Conservation (phyloP, 2,888 invertebrate species). For the Eupelmus urozonus region DNA sequence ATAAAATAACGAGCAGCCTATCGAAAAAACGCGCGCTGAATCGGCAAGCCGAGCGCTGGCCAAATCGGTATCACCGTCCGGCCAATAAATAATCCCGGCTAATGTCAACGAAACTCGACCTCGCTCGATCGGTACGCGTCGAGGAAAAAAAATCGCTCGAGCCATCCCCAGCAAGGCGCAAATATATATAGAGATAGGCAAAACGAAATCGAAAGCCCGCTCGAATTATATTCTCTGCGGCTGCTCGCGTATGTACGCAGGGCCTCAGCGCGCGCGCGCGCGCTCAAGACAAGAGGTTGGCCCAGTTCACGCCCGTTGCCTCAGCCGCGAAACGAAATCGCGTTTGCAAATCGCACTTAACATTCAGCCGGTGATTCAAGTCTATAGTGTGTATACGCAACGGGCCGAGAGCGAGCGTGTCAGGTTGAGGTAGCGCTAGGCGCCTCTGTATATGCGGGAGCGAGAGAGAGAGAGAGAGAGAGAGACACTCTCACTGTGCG, state of each 20-base stretch:
- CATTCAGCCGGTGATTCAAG: slow-evolving; percentile 65
- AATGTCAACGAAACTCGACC: too few species aligned
- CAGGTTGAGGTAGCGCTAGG: neutral
- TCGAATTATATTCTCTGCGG: neutral
- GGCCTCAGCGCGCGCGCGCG: neutral
- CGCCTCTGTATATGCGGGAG: neutral
- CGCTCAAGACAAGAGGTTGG: slow-evolving; percentile 57
- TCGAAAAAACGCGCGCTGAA: neutral
- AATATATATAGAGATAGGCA: too few species aligned
- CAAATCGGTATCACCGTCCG: too few species aligned
- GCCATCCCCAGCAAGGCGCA: too few species aligned
- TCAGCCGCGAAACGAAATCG: slow-evolving; percentile 61
- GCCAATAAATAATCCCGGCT: too few species aligned
- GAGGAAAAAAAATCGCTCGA: neutral
- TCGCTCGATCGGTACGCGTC: slow-evolving; percentile 4
- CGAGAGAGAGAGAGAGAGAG: neutral
- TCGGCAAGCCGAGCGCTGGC: neutral
- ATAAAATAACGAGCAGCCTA: too few species aligned
- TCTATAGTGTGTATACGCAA: slow-evolving; percentile 31
- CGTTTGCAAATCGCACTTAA: slow-evolving; percentile 67
- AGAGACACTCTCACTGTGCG: too few species aligned
- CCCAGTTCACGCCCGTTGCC: slow-evolving; percentile 67
- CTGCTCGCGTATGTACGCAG: neutral
- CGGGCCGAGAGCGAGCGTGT: slow-evolving; percentile 7
- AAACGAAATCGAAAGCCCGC: neutral